Conservation (phyloP, 1,140 invertebrate species). For the Chlorops oryzae region DNA sequence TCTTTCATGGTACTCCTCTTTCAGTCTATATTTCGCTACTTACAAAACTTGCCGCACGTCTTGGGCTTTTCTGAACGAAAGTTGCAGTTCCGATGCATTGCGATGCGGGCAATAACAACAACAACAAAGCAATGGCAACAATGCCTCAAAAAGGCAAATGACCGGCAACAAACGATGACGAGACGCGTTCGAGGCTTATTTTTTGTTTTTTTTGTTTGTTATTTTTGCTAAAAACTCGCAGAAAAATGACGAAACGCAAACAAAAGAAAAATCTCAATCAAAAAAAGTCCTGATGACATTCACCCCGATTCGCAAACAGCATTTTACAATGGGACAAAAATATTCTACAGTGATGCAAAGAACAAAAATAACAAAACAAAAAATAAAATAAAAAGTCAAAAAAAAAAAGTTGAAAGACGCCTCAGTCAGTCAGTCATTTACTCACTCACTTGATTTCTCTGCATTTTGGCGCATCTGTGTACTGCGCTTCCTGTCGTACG, state of each 20-base stretch:
- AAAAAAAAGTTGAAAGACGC: slow-evolving; percentile 3
- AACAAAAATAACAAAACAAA: background rate
- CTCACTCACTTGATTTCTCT: background rate
- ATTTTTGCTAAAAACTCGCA: background rate
- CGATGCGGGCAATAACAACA: too few relatives aligned
- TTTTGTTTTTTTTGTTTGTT: background rate
- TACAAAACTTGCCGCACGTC: too few relatives aligned
- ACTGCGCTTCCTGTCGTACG: too few relatives aligned
- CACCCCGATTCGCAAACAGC: slow-evolving; percentile 33
- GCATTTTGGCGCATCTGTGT: too few relatives aligned
- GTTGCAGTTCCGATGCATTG: too few relatives aligned
- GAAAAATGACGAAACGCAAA: background rate
- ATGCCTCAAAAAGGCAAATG: slow-evolving; percentile 39
- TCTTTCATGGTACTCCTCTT: too few relatives aligned
- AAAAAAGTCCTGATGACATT: slow-evolving; percentile 45
- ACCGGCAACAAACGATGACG: too few relatives aligned
- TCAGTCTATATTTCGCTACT: too few relatives aligned
- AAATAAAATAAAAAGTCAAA: background rate
- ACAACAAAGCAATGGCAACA: too few relatives aligned
- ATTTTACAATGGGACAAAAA: background rate
- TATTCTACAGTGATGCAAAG: too few relatives aligned
- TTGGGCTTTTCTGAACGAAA: too few relatives aligned
- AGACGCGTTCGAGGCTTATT: too few relatives aligned
- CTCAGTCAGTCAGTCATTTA: background rate
- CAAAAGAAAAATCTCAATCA: slow-evolving; percentile 17